Base-by-base conservation (phyloP, 2,113 vertebrate genomes). In the Entelurus aequoreus region DNA sequence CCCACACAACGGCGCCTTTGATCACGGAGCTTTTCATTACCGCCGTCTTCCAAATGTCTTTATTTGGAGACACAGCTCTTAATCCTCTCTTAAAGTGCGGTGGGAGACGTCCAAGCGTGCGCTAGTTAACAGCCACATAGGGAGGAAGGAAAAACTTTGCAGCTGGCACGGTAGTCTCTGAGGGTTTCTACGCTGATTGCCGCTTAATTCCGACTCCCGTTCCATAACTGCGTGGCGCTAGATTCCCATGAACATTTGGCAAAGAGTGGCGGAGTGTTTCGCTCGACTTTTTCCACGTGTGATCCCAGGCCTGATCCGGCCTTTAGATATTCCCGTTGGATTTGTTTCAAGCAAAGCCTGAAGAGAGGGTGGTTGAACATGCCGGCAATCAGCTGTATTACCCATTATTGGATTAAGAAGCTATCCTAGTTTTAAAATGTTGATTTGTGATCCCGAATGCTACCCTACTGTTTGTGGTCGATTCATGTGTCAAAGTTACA, bases 1-100 rank as follows among this genome's bases (percentile, higher is more conserved):
- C 19, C 1, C 19, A 19, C 28, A 28, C 50, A 19, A 36, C 76
- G 47, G 61, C 76, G 71, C 65, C 87, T 91, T 90, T 90, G 89
- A 91, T 90, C 89, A 87, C 63, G 54, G 76, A 74, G 76, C 72
- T 79, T 84, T 87, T 84, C 75, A 72, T 87, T 81, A 88, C 88
- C 86, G 80, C 86, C 83, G 82, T 78, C 62, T 62, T 77, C 77
- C 80, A 63, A 76, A 71, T 78, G 76, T 82, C 85, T 86, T 84
- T 79, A 84, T 89, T 83, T 82, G 65, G 69, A 81, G 73, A 37
- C 42, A 64, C 67, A 76, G 81, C 78, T 72, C 67, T 62, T 80
- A 77, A 80, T 78, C 63, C 70, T 37, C 35, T 14, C 40, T 65
- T 38, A 46, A 71, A 74, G 60, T 63, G 66, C 54, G 84, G 76